Conservation (phyloP, 2,888 invertebrate species). For the Malthinus seriepunctatus region DNA sequence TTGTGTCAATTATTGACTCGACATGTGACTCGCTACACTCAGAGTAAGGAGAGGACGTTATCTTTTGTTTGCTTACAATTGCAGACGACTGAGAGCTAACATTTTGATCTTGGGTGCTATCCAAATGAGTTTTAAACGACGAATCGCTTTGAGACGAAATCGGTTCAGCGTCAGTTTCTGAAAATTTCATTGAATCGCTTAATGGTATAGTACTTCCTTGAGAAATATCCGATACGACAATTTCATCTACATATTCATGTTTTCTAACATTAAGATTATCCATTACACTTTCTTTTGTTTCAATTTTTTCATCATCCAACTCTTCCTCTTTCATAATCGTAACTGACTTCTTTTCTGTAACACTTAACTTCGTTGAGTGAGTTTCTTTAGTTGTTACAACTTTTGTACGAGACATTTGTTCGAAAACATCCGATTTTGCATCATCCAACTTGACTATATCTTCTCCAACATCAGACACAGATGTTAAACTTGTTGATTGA, state of each 20-base stretch:
- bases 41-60: conserved; percentile 40
- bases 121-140: conserved; percentile 40
- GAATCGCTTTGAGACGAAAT: conserved; percentile 50
- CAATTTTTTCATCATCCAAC: not conserved
- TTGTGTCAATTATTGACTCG: conserved; percentile 43
- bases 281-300: not conserved
- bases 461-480: not conserved
- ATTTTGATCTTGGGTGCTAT: conserved; percentile 37
- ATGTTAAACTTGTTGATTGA: conserved; percentile 2
- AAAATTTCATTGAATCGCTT: conserved; percentile 44
- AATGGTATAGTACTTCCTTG: conserved; percentile 35
- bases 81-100: conserved; percentile 18
- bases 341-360: not conserved
- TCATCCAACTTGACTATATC: not conserved
- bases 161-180: conserved; percentile 47
- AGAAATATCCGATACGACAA: conserved; percentile 34
- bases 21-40: conserved; percentile 44
- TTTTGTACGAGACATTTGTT: not conserved
- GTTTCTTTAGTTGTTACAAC: not conserved
- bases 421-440: not conserved
- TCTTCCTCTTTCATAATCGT: not conserved
- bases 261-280: not conserved
- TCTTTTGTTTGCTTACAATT: conserved; percentile 27
- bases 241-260: conserved; percentile 16
- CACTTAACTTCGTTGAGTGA: not conserved